Evolutionary conservation across 2,888 invertebrate species (phyloP), one percentile per base, ranked within the genome.

Genomic region (Carpatolechia fugitivella): DNA sequence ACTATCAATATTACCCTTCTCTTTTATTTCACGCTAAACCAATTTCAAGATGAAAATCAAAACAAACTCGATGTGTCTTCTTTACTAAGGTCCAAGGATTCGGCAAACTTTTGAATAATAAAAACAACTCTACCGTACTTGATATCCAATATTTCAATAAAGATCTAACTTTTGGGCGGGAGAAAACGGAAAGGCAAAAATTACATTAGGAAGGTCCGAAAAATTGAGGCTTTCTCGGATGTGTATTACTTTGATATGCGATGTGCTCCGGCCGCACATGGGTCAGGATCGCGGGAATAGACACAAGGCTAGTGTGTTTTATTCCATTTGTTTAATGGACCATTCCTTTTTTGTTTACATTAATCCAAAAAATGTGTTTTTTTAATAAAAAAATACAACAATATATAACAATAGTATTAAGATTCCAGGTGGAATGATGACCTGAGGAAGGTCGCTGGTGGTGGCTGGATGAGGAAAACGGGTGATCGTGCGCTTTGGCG

Each of bases 101-200:
- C 63, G 63, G 65, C 58, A 72, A 82, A 85, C 72, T 82, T 85
- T 84, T 77, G 78, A 82, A 82, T 80, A 81, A 84, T 79, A 84
- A 81, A 84, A 83, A 82, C 81, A 85, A 81, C 76, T 82, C 76
- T 64, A 78, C 80, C 81, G 80, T 74, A 82, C 82, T 88, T 83
- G 85, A 88, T 83, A 88, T 87, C 83, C 85, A 83, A 87, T 88
- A 86, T 87, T 88, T 85, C 86, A 85, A 89, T 87, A 85, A 83
- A 76, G 72, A 77, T 75, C 75, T 74, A 82, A 84, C 78, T 86
- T 86, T 84, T 75, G 73, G 80, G 77, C 59, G 76, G 51, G 46
- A 81, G 80, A 83, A 84, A 87, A 80, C 80, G 82, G 81, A 76
- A 84, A 74, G 76, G 75, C 73, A 83, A 79, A 86, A 87, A 89